Conservation (phyloP, 2,888 invertebrate species). For the Aromia moschata region DNA sequence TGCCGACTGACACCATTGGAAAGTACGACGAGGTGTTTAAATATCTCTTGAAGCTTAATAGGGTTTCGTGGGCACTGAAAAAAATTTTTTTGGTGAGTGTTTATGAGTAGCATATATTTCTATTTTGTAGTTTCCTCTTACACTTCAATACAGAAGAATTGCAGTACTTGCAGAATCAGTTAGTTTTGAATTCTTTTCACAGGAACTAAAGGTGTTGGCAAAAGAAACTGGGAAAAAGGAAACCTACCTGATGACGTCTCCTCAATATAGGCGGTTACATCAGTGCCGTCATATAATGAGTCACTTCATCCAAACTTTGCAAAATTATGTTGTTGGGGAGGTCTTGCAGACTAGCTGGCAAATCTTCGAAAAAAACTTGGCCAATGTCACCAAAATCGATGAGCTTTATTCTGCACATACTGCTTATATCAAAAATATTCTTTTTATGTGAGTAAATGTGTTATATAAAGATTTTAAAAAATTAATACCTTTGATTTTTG, state of each 20-base stretch:
- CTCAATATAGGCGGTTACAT: slow-evolving; percentile 77
- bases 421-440: slow-evolving; percentile 77
- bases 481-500: slow-evolving; percentile 6
- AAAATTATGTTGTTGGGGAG: slow-evolving; percentile 81
- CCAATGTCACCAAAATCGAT: slow-evolving; percentile 73
- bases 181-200: slow-evolving; percentile 52
- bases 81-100: slow-evolving; percentile 71
- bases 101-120: too few relatives aligned
- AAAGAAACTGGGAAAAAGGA: slow-evolving; percentile 57
- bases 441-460: slow-evolving; percentile 67
- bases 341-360: slow-evolving; percentile 80
- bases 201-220: slow-evolving; percentile 68
- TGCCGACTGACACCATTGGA: slow-evolving; percentile 75
- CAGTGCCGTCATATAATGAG: slow-evolving; percentile 79
- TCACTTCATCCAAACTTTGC: slow-evolving; percentile 77
- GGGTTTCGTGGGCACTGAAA: slow-evolving; percentile 80
- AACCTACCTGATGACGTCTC: slow-evolving; percentile 66
- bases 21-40: slow-evolving; percentile 81
- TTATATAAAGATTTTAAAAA: neutral
- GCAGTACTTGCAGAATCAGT: too few relatives aligned
- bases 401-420: slow-evolving; percentile 78
- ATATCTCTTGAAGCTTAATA: slow-evolving; percentile 77
- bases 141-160: too few relatives aligned
- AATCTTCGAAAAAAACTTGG: slow-evolving; percentile 75
- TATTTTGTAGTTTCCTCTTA: too few relatives aligned